Conservation (phyloP, 2,888 invertebrate genomes). For the Unio pictorum region DNA sequence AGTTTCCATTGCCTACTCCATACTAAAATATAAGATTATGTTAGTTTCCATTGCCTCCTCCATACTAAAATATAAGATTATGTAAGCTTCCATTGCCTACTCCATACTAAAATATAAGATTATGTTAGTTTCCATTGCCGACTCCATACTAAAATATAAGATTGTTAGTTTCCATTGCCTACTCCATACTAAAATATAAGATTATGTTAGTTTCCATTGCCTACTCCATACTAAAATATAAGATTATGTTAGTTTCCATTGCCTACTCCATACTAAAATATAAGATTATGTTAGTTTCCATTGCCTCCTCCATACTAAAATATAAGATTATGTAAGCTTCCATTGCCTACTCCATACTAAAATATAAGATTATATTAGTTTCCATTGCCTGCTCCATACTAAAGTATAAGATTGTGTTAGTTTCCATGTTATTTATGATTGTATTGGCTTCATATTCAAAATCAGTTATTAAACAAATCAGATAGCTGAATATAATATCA, state of each 20-base stretch:
- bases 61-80: constrained; percentile 56
- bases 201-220: not conserved
- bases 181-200: not conserved
- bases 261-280: too few relatives aligned
- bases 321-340: constrained; percentile 78
- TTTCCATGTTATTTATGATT: too few relatives aligned
- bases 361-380: constrained; percentile 8
- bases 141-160: not conserved
- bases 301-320: constrained; percentile 69
- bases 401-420: constrained; percentile 10
- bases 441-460: too few relatives aligned
- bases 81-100: too few relatives aligned
- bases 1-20: too few relatives aligned
- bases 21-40: too few relatives aligned
- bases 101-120: not conserved
- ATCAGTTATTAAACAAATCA: too few relatives aligned
- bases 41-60: constrained; percentile 61
- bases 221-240: too few relatives aligned
- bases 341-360: constrained; percentile 71
- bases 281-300: too few relatives aligned
- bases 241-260: not conserved
- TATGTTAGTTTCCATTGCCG: too few relatives aligned
- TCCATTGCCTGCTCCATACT: constrained; percentile 68
- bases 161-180: not conserved
- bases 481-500: too few relatives aligned